A percentile compares a stretch with the other conserved stretches of the same genome.
These are phyloP conservation scores for Poecilobothrus nobilitatus DNA, from an alignment of 2,888 invertebrate species.

Conservation along the genomic window DNA sequence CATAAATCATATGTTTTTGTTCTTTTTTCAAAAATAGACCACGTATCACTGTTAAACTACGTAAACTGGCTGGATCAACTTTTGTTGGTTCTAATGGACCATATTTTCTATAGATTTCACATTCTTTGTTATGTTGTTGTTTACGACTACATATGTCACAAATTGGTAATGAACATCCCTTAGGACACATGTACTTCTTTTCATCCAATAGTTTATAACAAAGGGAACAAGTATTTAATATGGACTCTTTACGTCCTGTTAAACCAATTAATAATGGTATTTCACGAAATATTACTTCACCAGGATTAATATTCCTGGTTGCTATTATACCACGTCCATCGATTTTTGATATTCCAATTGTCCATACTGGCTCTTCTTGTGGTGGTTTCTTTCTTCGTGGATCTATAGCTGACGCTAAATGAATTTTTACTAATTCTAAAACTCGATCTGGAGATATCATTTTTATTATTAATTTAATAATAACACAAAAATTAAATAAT, in stretches of 20 bases:
- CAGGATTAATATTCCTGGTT: constrained; percentile 53
- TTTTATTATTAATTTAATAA: neutral
- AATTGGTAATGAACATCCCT: constrained; percentile 59
- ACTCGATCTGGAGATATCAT: constrained; percentile 41
- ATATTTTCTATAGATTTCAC: constrained; percentile 53
- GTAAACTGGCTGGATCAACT: constrained; percentile 32
- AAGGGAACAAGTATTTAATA: constrained; percentile 54
- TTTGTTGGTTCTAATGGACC: constrained; percentile 43
- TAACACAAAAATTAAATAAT: too few species aligned
- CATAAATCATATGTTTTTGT: constrained; percentile 36
- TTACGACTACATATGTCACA: constrained; percentile 58
- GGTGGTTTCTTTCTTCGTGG: constrained; percentile 11
- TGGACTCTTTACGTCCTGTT: constrained; percentile 48
- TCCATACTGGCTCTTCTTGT: constrained; percentile 45
- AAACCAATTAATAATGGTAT: constrained; percentile 63
- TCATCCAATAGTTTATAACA: constrained; percentile 50
- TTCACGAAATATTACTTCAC: constrained; percentile 65
- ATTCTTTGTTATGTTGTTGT: constrained; percentile 54
- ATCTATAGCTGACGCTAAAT: constrained; percentile 24
- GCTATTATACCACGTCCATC: constrained; percentile 68
- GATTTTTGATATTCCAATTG: constrained; percentile 50
- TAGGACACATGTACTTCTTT: constrained; percentile 47
- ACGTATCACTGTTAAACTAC: constrained; percentile 38
- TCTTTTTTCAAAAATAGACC: constrained; percentile 36
- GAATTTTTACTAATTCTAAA: constrained; percentile 34